Percentiles rank a stretch among this genome's conserved stretches.
Conservation (phyloP, 2,888 invertebrate genomes). For the Chelonus formosanus region DNA sequence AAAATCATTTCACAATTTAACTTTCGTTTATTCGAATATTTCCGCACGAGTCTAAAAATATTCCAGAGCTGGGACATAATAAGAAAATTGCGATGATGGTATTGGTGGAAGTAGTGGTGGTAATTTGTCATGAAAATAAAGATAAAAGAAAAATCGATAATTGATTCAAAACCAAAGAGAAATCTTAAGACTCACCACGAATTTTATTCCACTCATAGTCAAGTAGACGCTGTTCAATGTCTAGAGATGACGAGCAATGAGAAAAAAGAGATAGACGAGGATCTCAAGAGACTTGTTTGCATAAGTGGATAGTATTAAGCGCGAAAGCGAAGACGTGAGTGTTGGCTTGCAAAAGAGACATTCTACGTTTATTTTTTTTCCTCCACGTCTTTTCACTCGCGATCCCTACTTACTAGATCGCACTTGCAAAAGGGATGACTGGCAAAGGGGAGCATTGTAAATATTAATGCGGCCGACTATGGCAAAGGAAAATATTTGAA, state of each 20-base stretch:
- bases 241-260: constrained; percentile 14
- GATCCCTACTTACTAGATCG: constrained; percentile 13
- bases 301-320: constrained; percentile 32
- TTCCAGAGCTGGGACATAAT: no score
- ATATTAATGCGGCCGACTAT: constrained; percentile 55
- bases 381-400: constrained; percentile 23
- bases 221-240: constrained; percentile 20
- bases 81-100: no score
- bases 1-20: no score
- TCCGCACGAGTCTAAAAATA: no score
- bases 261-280: neutral
- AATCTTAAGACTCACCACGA: constrained; percentile 24
- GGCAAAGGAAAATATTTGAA: constrained; percentile 60
- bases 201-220: constrained; percentile 10
- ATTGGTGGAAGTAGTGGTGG: no score
- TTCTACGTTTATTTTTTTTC: constrained; percentile 6
- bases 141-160: no score
- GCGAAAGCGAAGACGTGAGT: constrained; percentile 27
- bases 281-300: constrained; percentile 28
- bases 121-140: no score
- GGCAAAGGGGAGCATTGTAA: constrained; percentile 48
- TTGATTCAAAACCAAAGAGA: neutral
- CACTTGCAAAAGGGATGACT: constrained; percentile 10
- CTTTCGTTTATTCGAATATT: no score
- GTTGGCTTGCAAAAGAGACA: neutral